Evolutionary conservation across 1,140 invertebrate species (phyloP), one percentile per base, ranked within the genome.

Genomic region (Drosophila gunungcola): DNA sequence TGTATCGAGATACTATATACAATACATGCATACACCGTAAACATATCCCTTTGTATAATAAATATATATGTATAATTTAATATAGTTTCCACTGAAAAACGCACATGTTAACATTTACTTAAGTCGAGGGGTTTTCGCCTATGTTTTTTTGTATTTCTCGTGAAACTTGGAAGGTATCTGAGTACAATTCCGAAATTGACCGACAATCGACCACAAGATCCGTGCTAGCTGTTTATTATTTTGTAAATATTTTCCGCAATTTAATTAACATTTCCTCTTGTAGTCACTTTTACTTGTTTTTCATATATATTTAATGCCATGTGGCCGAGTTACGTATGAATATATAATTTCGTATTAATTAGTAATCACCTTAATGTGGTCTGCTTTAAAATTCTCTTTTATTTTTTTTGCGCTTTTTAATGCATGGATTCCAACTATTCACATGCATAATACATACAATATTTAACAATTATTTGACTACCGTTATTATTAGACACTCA

Each of bases 121-220:
- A 88, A 54, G 58, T 60, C 48, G 62, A 60, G 39, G 48, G 42
- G 32, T 36, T 60, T 60, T 41, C 21, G 25, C 48, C 39, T 46
- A 16, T 27, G 38, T 2, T 48, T 48, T 48, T 48, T 3, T 36
- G 16, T 41, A 32, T 48, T 39, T 10, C 29, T 51, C 56, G 34
- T 70, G 54, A 74, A 74, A 62, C 46, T 58, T 61, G 55, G 65
- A 74, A 69, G 58, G 46, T 80, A 67, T 62, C 48, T 68, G 62
- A 54, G 62, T 55, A 58, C 75, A 58, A 60, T 73, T 85, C 41
- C 82, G 73, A 73, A 89, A 89, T 89, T 88, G 84, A 84, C 84
- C 64, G 45, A 83, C 55, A 79, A 69, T 75, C 53, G 58, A 75
- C 55, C 57, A 58, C 49, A 49, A 52, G 51, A 63, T 6, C 53